Percentiles rank a stretch among this genome's conserved stretches.
Conservation (phyloP, 2,113 vertebrate species). For the Nyctereutes procyonoides region DNA sequence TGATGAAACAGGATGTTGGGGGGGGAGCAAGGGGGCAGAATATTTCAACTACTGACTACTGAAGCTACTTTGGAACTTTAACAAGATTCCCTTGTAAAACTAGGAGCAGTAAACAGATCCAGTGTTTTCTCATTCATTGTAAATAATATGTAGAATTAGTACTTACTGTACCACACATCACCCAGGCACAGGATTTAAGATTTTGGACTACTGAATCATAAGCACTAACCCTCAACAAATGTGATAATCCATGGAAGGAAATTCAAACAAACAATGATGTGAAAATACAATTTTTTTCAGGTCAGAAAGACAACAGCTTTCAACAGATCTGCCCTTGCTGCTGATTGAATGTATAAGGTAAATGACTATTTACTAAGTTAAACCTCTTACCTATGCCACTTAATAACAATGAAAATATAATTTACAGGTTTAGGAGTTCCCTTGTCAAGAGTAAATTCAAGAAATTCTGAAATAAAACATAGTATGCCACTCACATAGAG, state of each 20-base stretch:
- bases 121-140: background rate
- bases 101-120: background rate
- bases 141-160: slow-evolving; percentile 45
- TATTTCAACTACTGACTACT: background rate
- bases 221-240: background rate
- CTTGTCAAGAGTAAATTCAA: background rate
- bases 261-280: background rate
- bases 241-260: background rate
- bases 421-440: background rate
- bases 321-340: background rate
- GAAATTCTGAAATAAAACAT: slow-evolving; percentile 42
- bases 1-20: slow-evolving; percentile 67
- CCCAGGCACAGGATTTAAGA: slow-evolving; percentile 1
- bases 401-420: background rate
- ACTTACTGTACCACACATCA: background rate
- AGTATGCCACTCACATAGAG: background rate
- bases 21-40: background rate
- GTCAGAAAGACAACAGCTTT: background rate
- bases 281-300: slow-evolving; percentile 17
- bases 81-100: slow-evolving; percentile 46
- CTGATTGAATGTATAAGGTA: background rate
- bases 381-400: background rate
- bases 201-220: background rate
- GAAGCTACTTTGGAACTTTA: background rate
- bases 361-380: background rate